Conservation (phyloP, 2,888 invertebrate species). For the Diarsia brunnea region DNA sequence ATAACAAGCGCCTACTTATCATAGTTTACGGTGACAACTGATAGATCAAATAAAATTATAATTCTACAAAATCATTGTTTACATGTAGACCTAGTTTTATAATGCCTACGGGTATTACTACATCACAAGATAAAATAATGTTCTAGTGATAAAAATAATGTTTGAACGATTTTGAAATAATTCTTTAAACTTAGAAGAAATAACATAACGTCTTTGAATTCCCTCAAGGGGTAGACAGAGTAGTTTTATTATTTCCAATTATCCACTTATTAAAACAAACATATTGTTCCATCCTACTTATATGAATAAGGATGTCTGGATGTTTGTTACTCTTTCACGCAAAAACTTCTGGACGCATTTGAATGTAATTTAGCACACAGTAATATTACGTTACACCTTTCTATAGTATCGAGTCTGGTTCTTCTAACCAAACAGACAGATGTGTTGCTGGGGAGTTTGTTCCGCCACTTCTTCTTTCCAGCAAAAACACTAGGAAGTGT, state of each 20-base stretch:
- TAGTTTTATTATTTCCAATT: not conserved
- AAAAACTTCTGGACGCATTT: no score
- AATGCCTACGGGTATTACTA: constrained; percentile 18
- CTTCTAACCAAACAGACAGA: no score
- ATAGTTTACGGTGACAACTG: constrained; percentile 19
- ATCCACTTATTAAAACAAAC: not conserved
- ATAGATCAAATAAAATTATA: constrained; percentile 28
- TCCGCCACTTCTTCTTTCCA: no score
- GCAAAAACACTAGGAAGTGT: no score
- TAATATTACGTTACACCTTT: no score
- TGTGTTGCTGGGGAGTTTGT: no score
- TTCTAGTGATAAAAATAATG: constrained; percentile 6
- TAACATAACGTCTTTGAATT: not conserved
- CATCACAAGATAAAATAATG: constrained; percentile 8
- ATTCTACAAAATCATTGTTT: constrained; percentile 35
- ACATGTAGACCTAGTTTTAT: constrained; percentile 40
- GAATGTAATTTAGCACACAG: no score
- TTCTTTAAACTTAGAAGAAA: no score
- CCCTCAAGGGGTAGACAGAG: not conserved
- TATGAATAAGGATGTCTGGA: no score
- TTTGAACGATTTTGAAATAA: constrained; percentile 10
- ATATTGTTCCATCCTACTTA: not conserved
- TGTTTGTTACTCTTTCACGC: no score
- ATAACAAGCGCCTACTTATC: constrained; percentile 27
- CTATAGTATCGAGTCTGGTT: no score